Conservation (phyloP, 2,888 invertebrate genomes). For the Lydus trimaculatus region DNA sequence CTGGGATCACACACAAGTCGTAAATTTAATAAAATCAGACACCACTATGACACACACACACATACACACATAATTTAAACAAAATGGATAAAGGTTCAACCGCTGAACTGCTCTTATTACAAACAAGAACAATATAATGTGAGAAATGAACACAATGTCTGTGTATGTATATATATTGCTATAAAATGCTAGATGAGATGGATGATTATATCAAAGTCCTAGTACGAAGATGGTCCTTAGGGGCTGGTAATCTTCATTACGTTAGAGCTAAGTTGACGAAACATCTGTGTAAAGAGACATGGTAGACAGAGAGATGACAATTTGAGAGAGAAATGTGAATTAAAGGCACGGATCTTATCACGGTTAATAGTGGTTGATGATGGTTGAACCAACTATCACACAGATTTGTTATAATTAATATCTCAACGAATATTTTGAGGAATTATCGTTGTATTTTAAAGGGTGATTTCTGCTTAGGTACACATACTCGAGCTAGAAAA, state of each 20-base stretch:
- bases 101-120: background rate
- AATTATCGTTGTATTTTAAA: background rate
- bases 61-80: background rate
- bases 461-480: too few species aligned
- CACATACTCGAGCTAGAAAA: too few species aligned
- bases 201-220: constrained; percentile 45
- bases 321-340: constrained; percentile 10
- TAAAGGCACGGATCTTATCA: constrained; percentile 9
- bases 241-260: constrained; percentile 49
- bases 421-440: constrained; percentile 5
- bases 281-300: constrained; percentile 35
- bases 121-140: constrained; percentile 14
- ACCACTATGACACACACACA: background rate
- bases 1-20: background rate
- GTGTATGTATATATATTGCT: constrained; percentile 23
- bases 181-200: constrained; percentile 36
- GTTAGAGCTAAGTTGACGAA: constrained; percentile 37
- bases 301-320: constrained; percentile 6
- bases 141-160: background rate
- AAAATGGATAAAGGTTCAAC: background rate
- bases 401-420: constrained; percentile 18
- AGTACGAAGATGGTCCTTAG: constrained; percentile 43
- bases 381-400: constrained; percentile 14
- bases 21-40: constrained; percentile 9
- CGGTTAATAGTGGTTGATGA: constrained; percentile 3